Conservation (phyloP, 2,113 vertebrate species). For the Cettia cetti region DNA sequence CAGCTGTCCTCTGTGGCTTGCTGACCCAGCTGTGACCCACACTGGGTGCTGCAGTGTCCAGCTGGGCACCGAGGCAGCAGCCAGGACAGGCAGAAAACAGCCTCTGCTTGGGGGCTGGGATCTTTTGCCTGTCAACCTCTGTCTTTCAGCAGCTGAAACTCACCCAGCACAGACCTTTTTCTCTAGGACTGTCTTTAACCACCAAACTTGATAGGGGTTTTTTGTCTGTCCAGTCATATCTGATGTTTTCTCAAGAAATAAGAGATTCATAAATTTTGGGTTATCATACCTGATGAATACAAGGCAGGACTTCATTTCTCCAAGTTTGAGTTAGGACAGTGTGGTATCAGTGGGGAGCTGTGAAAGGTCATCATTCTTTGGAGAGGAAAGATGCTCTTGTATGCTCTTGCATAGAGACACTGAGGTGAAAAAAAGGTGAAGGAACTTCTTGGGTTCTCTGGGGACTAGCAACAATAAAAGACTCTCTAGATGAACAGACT, state of each 20-base stretch:
- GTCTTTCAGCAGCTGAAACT: not conserved
- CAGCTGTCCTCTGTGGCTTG: not conserved
- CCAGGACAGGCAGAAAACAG: not conserved
- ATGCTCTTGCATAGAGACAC: not conserved
- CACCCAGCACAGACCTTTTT: not conserved
- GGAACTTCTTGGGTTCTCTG: not conserved
- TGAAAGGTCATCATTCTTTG: not conserved
- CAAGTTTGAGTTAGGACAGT: not conserved
- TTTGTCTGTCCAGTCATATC: not conserved
- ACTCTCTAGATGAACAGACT: not conserved
- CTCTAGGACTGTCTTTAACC: not conserved
- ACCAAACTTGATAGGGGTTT: not conserved
- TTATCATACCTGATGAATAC: not conserved
- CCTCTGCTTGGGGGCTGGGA: not conserved
- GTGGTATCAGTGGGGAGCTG: not conserved
- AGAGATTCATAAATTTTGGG: not conserved
- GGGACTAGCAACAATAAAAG: not conserved
- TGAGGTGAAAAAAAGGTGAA: not conserved
- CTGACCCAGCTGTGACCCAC: not conserved
- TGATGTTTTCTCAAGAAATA: not conserved
- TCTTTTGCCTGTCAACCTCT: rapidly evolving
- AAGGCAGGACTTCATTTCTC: not conserved
- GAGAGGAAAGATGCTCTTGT: not conserved
- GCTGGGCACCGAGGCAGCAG: not conserved
- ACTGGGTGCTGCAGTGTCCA: not conserved